These are phyloP conservation scores for Panorpa germanica DNA, from an alignment of 2,888 invertebrate species.

Conservation along the genomic window DNA sequence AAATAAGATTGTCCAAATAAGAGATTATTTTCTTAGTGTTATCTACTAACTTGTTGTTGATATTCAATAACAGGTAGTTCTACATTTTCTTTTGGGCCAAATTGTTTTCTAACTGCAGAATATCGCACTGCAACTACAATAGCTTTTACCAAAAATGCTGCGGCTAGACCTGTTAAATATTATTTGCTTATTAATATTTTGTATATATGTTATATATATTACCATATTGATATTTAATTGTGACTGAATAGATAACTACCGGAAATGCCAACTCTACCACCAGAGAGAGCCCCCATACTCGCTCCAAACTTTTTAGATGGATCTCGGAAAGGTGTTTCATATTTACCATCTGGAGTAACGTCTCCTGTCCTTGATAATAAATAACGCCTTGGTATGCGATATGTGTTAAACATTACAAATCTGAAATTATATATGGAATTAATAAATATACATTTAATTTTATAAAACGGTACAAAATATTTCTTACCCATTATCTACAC, in stretches of 20 bases:
- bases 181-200: no score
- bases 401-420: conserved; percentile 60
- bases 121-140: conserved; percentile 73
- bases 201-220: no score
- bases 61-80: conserved; percentile 84
- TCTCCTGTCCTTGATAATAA: conserved; percentile 75
- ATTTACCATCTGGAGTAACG: conserved; percentile 67
- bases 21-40: no score
- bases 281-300: conserved; percentile 64
- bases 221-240: no score
- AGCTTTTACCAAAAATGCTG: conserved; percentile 46
- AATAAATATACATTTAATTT: conserved; percentile 4
- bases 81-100: conserved; percentile 50
- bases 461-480: conserved; percentile 1
- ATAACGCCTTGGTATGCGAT: conserved; percentile 57
- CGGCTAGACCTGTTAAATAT: conserved; percentile 31
- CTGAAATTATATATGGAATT: conserved; percentile 20
- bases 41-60: conserved; percentile 51
- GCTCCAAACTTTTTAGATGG: conserved; percentile 70
- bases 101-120: conserved; percentile 72
- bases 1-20: neutral
- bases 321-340: conserved; percentile 61
- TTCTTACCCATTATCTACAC: conserved; percentile 80
- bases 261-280: conserved; percentile 64
- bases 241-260: conserved; percentile 21